A percentile compares a stretch with the other conserved stretches of the same genome.
phyloP scores from a whole-genome alignment of 2,888 invertebrate species.

The Myopa tessellatipennis region DNA sequence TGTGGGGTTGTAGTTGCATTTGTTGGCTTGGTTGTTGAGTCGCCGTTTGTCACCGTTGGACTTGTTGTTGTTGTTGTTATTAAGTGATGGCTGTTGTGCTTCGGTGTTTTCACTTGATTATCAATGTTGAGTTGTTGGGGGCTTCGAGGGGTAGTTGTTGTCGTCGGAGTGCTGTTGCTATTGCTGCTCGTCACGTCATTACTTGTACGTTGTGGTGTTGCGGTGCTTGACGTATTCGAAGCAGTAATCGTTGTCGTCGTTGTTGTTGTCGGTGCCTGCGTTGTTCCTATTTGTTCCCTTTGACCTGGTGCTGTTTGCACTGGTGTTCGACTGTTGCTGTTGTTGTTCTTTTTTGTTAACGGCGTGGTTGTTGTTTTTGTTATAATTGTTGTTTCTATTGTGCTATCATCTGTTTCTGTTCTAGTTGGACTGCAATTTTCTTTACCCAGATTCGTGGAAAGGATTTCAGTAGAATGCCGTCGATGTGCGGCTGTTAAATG shows the following conservation, averaged over 20 bases:
- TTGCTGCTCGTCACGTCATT: slow-evolving; percentile 44
- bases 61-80: slow-evolving; percentile 29
- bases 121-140: slow-evolving; percentile 47
- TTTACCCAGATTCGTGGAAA: slow-evolving; percentile 57
- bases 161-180: slow-evolving; percentile 42
- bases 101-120: slow-evolving; percentile 58
- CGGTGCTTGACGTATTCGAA: neutral
- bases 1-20: slow-evolving; percentile 47
- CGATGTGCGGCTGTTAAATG: slow-evolving; percentile 56
- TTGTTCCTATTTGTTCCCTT: slow-evolving; percentile 20
- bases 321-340: slow-evolving; percentile 30
- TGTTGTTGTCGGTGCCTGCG: neutral
- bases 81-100: slow-evolving; percentile 49
- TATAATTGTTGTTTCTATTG: neutral
- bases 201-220: slow-evolving; percentile 37
- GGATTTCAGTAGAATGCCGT: slow-evolving; percentile 67
- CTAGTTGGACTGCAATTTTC: slow-evolving; percentile 61
- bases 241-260: slow-evolving; percentile 27
- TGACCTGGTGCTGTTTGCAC: neutral
- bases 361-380: slow-evolving; percentile 39
- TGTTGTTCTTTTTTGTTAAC: slow-evolving; percentile 31
- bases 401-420: slow-evolving; percentile 44
- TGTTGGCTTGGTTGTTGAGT: slow-evolving; percentile 50
- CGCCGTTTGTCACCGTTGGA: slow-evolving; percentile 39
- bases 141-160: slow-evolving; percentile 30